Evolutionary conservation across 2,113 vertebrate genomes (phyloP), one percentile per base, ranked within the genome.

Genomic region (Holacanthus passer): DNA sequence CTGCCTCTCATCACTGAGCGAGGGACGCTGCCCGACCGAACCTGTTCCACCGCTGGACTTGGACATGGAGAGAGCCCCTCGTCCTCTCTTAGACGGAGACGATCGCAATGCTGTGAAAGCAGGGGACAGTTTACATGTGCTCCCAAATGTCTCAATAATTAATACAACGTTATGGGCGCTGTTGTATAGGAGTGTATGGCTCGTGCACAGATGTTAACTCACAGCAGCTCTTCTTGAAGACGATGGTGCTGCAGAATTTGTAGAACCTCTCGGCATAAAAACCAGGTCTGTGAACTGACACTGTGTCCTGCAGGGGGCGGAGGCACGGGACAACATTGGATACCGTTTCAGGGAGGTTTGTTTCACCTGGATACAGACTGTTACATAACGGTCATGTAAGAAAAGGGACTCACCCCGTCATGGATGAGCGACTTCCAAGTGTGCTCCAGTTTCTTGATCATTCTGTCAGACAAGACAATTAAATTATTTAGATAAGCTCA

Each of bases 341-440:
- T 31, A 24, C 39, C 5, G 5, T 12, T 66, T 56, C 53, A 17
- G 43, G 27, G 0, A 17, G 31, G 4, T 29, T 29, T 48, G 41
- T n/a, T 73, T 62, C 73, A 20, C 27, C 8, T 37, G 55, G 41
- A 70, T 37, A 74, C 48, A 52, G 43, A 48, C 5, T 27, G 62
- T 77, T 70, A 62, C 53, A 14, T 66, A 53, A 41, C 39, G 68
- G 52, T 35, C 62, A 48, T 37, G 58, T 80, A 29, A n/a, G n/a
- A n/a, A 73, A 72, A 79, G 35, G 29, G 24, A 95, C 97, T 97
- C 91, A 99, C 98, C 94, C 98, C 98, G 0, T 99, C 98, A 0
- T 99, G 97, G 69, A 99, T 98, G 3, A 99, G 97, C 19, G 98
- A 98, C 90, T 99, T 99, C 98, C 98, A 99, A 9, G 98, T 97